Percentiles rank a stretch among this genome's conserved stretches.
These are phyloP conservation scores for Gymnoscopelus braueri DNA, from an alignment of 2,797 vertebrate species.

Conservation along the genomic window DNA sequence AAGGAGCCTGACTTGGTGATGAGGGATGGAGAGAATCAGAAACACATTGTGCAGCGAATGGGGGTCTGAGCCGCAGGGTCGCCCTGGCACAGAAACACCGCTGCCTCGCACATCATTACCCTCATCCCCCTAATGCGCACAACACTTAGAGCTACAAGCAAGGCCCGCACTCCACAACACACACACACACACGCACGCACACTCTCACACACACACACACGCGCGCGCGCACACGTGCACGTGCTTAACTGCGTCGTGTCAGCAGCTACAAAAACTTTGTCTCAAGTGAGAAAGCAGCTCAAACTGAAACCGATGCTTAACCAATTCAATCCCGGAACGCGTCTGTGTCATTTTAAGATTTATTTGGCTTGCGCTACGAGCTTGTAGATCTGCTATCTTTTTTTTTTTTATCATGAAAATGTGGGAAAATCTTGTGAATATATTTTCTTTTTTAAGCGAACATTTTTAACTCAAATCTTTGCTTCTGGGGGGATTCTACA, in stretches of 20 bases:
- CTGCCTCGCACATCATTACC: conserved; percentile 84
- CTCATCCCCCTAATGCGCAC: conserved; percentile 82
- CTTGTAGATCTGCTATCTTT: no score
- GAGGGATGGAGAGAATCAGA: conserved; percentile 82
- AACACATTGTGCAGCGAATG: conserved; percentile 76
- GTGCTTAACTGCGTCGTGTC: conserved; percentile 3
- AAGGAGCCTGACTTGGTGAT: conserved; percentile 70
- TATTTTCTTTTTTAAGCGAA: no score
- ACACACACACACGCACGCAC: conserved; percentile 52
- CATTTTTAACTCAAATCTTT: no score
- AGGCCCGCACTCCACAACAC: conserved; percentile 58
- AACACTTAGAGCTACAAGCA: conserved; percentile 79
- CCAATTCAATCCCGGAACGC: no score
- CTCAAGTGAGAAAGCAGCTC: conserved; percentile 2
- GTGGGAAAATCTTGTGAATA: no score
- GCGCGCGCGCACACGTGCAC: background rate
- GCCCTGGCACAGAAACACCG: conserved; percentile 75
- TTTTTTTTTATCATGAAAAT: no score
- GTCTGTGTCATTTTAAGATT: no score
- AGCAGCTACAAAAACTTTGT: conserved; percentile 24
- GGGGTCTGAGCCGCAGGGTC: conserved; percentile 81
- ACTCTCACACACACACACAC: conserved; percentile 27
- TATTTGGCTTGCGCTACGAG: no score
- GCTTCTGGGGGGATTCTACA: no score
- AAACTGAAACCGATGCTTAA: conserved; percentile 6